phyloP scores from a whole-genome alignment of 2,888 invertebrate genomes.

The Tetanocera ferruginea region DNA sequence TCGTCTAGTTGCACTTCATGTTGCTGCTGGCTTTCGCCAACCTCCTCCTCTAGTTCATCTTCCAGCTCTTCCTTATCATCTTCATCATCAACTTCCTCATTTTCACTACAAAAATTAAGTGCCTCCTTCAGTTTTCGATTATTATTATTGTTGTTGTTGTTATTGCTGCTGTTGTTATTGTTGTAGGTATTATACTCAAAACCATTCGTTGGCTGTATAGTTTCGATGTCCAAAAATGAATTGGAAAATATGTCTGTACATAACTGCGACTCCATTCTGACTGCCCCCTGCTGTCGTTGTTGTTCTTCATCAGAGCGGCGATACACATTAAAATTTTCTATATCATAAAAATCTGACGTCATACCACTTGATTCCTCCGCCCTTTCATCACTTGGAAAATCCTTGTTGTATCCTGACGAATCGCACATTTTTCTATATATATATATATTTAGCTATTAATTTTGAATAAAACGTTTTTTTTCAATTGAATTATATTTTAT shows the following conservation, averaged over 20 bases:
- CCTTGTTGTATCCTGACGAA: neutral
- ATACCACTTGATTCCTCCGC: neutral
- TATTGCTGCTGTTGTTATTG: no score
- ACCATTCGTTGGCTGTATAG: neutral
- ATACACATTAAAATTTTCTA: conserved; percentile 5
- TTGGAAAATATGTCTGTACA: conserved; percentile 6
- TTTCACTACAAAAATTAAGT: neutral
- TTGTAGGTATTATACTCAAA: neutral
- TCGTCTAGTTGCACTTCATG: neutral
- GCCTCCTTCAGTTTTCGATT: neutral
- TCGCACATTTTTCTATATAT: neutral
- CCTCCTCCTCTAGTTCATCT: neutral
- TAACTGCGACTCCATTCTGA: neutral
- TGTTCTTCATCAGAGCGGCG: neutral
- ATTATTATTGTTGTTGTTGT: neutral
- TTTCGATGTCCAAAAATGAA: neutral
- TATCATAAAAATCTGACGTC: conserved; percentile 23
- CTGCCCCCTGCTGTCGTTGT: neutral
- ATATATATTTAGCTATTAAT: neutral
- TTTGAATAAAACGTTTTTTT: neutral
- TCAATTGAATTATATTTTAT: neutral
- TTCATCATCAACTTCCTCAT: no score
- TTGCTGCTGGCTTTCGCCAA: neutral
- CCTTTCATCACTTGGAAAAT: neutral
- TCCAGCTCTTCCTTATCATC: no score